Evolutionary conservation across 2,888 invertebrate genomes (phyloP), one percentile per base, ranked within the genome.

Genomic region (Cosmopolites sordidus): DNA sequence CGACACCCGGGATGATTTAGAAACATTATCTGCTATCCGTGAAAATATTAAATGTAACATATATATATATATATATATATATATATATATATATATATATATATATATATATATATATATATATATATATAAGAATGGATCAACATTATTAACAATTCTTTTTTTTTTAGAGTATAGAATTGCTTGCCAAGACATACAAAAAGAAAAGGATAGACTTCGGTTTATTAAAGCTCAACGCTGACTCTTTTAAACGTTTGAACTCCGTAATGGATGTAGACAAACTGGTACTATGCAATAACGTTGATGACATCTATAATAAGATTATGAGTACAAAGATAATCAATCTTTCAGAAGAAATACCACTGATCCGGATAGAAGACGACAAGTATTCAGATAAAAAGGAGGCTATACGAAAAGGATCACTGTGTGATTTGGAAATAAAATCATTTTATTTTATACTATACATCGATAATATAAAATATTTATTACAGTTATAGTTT

Each of bases 181-280:
- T 78, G 0, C 66, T 87, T 6, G 70, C 79, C 3, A 75, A 76
- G 55, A 80, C 80, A 50, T 77, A 86, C 56, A 73, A 78, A 38
- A 72, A 69, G 16, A 70, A 73, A n/a, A 69, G 72, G 2, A 78
- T 79, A 52, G 72, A 73, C 61, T 66, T 87, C 37, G 67, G 81
- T 38, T 69, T 85, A 22, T 50, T 76, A 6, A 74, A 77, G 58
- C 66, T 77, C 9, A 73, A 66, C 45, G 56, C 66, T n/a, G 49
- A 62, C 6, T 60, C 74, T n/a, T 57, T 64, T 2, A 56, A 66
- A 42, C 67, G 64, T 12, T 63, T 75, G 11, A 45, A 62, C 12
- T 50, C 51, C 1, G 54, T 65, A 1, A 58, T 62, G 5, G 58
- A 63, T 8, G 40, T 33, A 5, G 43, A 59, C 1, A 45, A 57